Evolutionary conservation across 1,140 invertebrate genomes (phyloP).

Genomic region (Cydia fagiglandana): DNA sequence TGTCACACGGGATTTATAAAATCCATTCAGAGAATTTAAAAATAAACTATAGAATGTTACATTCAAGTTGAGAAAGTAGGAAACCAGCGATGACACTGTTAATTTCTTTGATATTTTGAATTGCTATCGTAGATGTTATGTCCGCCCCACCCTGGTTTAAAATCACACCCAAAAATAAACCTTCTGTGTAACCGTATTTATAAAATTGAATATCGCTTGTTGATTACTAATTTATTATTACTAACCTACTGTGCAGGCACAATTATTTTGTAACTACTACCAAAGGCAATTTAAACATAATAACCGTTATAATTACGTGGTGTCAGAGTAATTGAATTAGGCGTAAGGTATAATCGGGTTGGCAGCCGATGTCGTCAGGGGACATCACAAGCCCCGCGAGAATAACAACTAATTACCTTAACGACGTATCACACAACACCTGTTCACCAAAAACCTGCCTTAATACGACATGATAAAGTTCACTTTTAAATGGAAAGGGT

Average conservation of each 20-base stretch:
- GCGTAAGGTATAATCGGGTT: conserved; percentile 50
- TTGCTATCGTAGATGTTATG: too few species aligned
- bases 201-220: too few species aligned
- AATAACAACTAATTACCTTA: conserved; percentile 25
- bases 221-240: too few species aligned
- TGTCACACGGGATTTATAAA: not conserved
- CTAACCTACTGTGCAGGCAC: not conserved
- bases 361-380: conserved; percentile 48
- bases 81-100: too few species aligned
- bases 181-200: too few species aligned
- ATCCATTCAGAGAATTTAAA: not conserved
- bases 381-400: conserved; percentile 45
- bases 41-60: not conserved
- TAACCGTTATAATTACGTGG: conserved; percentile 10
- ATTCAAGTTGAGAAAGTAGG: not conserved
- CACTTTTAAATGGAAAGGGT: conserved; percentile 9
- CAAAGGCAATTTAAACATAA: conserved; percentile 11
- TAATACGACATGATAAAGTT: not conserved
- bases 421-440: not conserved
- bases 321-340: conserved; percentile 49
- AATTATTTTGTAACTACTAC: not conserved
- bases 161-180: too few species aligned
- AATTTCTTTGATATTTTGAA: too few species aligned
- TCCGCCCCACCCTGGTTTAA: too few species aligned
- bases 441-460: not conserved